These are phyloP conservation scores for Muricea muricata DNA, from an alignment of 92 coral and sea anemone species.

Conservation along the genomic window DNA sequence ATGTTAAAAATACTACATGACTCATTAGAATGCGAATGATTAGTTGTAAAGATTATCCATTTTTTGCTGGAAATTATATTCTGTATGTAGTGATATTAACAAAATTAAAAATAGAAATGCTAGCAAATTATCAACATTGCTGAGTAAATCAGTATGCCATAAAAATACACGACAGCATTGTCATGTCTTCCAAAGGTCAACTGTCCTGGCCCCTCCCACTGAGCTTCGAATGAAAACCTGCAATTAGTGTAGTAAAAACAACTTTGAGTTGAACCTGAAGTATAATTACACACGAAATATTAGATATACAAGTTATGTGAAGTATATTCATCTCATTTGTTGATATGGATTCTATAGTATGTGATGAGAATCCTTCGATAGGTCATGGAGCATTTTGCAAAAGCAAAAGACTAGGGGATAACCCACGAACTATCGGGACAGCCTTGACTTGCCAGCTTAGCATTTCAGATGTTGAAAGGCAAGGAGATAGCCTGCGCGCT, in stretches of 20 bases:
- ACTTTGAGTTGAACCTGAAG: no score
- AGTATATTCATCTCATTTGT: background rate
- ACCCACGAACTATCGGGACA: background rate
- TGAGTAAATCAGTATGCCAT: background rate
- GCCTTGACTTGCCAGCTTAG: constrained; percentile 20
- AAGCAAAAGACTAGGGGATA: constrained; percentile 13
- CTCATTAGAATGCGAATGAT: no score
- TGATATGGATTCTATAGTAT: background rate
- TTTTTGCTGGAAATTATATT: background rate
- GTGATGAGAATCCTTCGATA: background rate
- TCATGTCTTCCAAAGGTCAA: background rate
- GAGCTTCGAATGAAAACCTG: no score
- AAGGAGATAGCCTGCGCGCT: background rate
- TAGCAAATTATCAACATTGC: background rate
- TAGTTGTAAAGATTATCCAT: background rate
- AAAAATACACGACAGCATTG: background rate
- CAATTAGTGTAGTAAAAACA: no score
- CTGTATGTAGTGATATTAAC: background rate
- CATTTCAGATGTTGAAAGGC: constrained; percentile 24
- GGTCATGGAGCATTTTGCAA: background rate
- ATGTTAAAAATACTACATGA: no score
- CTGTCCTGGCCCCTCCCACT: no score
- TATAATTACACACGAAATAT: no score
- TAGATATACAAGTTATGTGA: background rate
- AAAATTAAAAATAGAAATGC: background rate